A percentile compares a stretch with the other conserved stretches of the same genome.
Conservation (phyloP, 2,113 vertebrate genomes). For the Taxidea taxus region DNA sequence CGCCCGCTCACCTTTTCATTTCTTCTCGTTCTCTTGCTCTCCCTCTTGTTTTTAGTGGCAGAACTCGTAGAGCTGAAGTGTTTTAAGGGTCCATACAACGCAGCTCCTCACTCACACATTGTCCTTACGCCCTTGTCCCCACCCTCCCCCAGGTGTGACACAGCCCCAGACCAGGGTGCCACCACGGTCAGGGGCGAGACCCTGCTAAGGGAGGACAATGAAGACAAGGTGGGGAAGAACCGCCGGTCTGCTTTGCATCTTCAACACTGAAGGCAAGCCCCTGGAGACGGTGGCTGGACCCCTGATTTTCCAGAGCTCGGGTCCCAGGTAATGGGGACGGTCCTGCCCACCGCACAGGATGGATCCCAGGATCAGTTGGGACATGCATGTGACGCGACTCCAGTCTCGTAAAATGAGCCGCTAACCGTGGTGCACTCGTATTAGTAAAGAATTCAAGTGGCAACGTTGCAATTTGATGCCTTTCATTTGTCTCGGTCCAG, state of each 20-base stretch:
- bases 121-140: background rate
- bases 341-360: background rate
- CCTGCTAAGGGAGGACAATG: background rate
- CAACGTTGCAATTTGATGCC: background rate
- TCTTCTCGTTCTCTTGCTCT: background rate
- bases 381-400: background rate
- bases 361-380: background rate
- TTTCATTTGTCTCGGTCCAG: background rate
- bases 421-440: accelerated
- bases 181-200: background rate
- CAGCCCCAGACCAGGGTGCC: background rate
- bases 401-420: background rate
- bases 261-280: background rate
- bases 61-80: background rate
- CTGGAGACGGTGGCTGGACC: background rate
- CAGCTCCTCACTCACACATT: background rate
- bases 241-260: background rate
- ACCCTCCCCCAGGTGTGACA: background rate
- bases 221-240: background rate
- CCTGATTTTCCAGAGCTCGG: background rate
- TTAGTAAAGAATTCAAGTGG: background rate
- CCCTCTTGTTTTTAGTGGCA: background rate
- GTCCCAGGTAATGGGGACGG: background rate
- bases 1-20: no score
- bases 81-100: background rate